phyloP scores from a whole-genome alignment of 2,113 vertebrate species.

The Galbula dea region DNA sequence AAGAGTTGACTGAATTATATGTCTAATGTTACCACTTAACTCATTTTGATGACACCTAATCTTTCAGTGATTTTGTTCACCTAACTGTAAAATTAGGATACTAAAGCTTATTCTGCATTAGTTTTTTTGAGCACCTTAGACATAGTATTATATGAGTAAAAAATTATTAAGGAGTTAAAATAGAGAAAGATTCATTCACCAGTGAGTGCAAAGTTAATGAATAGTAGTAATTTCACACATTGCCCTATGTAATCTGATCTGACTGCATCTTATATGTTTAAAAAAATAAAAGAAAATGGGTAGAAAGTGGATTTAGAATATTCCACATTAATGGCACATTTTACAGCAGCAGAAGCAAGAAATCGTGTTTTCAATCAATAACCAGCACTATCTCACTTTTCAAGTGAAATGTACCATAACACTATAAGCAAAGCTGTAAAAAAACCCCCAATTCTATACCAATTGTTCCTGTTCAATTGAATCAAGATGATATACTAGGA shows the following conservation, averaged over 20 bases:
- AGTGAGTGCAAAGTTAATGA: background rate
- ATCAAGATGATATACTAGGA: background rate
- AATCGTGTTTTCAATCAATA: background rate
- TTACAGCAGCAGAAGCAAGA: background rate
- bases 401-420: background rate
- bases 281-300: background rate
- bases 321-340: background rate
- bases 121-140: background rate
- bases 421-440: background rate
- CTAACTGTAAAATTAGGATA: conserved; percentile 14
- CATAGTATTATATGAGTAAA: background rate
- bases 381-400: background rate
- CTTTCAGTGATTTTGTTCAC: background rate
- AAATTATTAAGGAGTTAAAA: background rate
- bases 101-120: background rate
- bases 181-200: background rate
- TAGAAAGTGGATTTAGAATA: background rate
- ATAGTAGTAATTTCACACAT: background rate
- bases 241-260: background rate
- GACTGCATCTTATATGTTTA: background rate
- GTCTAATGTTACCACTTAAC: background rate
- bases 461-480: background rate
- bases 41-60: background rate
- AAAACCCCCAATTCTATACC: background rate
- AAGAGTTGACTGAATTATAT: background rate